Evolutionary conservation across 2,113 vertebrate genomes (phyloP), one percentile per base, ranked within the genome.

Genomic region (Scalopus aquaticus): DNA sequence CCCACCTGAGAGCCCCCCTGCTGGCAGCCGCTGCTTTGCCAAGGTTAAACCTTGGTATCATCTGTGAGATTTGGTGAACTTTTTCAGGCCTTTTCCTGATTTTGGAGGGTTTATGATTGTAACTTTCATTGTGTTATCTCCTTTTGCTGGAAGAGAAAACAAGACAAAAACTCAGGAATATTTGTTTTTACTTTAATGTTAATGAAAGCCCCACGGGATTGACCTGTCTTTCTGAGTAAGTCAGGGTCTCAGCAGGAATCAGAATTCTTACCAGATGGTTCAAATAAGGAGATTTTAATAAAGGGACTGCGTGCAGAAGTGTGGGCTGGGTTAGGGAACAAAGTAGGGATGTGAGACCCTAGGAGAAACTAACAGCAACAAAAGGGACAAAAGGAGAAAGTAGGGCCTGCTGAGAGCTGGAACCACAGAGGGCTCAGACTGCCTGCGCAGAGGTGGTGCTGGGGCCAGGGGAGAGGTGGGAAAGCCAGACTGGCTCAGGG

Each of bases 251-350:
- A 67, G 54, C 56, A 58, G 91, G 80, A 79, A 35, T 70, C 64
- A 58, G 35, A 83, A 79, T 77, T 90, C 44, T 26, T 74, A n/a
- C 64, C 96, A 87, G 35, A 62, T 92, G 77, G 91, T 82, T 97
- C 49, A 37, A 54, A 65, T 58, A 37, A 92, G 49, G 76, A 86
- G n/a, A 56, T 80, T 91, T 94, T 65, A 76, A 60, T 60, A 76
- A 87, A 79, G 64, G 30, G 32, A 70, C 49, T 77, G 12, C 46
- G 69, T 32, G 7, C 6, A 42, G 80, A 60, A 76, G 28, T 58
- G 19, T 79, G 37, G 30, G 72, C 32, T 56, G 49, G 60, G 32
- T 12, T 26, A 28, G 81, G 32, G 51, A 62, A 26, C 60, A 42
- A 37, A 76, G 0, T 5, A 37, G 62, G 37, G 65, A n/a, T 42